Base-by-base conservation (phyloP, 2,113 vertebrate species). In the Hiodon alosoides region DNA sequence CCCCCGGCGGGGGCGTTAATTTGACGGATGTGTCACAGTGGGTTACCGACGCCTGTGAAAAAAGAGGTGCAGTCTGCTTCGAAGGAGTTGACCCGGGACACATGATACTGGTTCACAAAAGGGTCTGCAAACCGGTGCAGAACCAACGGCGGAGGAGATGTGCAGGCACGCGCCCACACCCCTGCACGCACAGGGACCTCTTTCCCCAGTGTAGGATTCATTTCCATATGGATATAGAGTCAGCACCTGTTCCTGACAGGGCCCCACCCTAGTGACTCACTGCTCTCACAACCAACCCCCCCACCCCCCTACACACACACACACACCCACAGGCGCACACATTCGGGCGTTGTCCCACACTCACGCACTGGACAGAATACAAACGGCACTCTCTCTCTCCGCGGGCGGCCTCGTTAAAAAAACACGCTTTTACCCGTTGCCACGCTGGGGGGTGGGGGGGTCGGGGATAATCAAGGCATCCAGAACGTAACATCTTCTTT, bases 301-400 rank as follows among this genome's bases (percentile, higher is more conserved):
- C 59, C 6, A 0, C 31, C 31, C 10, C 72, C 61, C 47, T 11
- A n/a, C n/a, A n/a, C n/a, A n/a, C 9, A 69, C 2, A 16, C 6
- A 54, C 73, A 74, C 67, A 6, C 61, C 69, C 75, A 66, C 65
- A 31, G 69, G 70, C 72, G 67, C 65, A 47, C 47, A 14, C 53
- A 4, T 4, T 31, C n/a, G 48, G 55, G 11, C 47, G 53, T 59
- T 74, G 51, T 14, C 62, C 16, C 14, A 74, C 52, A 70, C 51
- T 67, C 61, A 2, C 55, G 51, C 13, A n/a, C n/a, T 55, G 14
- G 52, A 13, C 67, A 6, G 14, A 68, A 53, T 68, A 68, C 67
- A 7, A 52, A 8, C 9, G 5, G 9, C 51, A 17, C 31, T 31
- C 31, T 31, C 31, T 31, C 31, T 2, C 31, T 31, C 31, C 31